A percentile compares a stretch with the other conserved stretches of the same genome.
Evolutionary conservation across 1,140 invertebrate genomes (phyloP).

Genomic region (Drosophila lowei): DNA sequence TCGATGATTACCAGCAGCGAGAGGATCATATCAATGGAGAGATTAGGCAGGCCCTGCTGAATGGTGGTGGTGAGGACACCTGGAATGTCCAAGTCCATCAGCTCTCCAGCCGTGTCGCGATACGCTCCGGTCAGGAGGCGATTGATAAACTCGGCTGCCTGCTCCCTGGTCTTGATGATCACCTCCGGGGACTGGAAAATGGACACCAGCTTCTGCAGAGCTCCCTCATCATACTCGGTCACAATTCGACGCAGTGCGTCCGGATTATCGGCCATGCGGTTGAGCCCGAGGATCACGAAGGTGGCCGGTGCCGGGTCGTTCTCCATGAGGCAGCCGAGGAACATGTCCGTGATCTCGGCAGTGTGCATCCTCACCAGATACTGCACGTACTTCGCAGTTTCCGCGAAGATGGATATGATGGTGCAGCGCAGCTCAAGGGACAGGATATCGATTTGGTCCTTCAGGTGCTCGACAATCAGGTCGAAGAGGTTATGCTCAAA

Average conservation of each 20-base stretch:
- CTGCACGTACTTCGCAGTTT: constrained; percentile 61
- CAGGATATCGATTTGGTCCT: constrained; percentile 25
- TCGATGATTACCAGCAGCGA: constrained; percentile 66
- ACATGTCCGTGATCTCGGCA: constrained; percentile 55
- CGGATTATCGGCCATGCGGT: constrained; percentile 54
- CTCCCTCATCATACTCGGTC: constrained; percentile 44
- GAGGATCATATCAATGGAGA: constrained; percentile 69
- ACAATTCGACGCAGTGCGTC: constrained; percentile 53
- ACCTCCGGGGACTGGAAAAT: constrained; percentile 41
- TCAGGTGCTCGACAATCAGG: constrained; percentile 51
- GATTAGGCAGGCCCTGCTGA: constrained; percentile 40
- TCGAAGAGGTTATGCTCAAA: constrained; percentile 79
- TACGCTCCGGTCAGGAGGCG: constrained; percentile 57
- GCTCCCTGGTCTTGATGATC: constrained; percentile 66
- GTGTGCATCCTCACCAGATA: constrained; percentile 55
- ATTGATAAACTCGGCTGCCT: constrained; percentile 54
- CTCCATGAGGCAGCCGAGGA: constrained; percentile 60
- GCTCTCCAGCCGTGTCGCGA: constrained; percentile 32
- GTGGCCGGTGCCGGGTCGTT: constrained; percentile 52
- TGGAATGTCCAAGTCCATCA: constrained; percentile 42
- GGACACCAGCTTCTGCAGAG: constrained; percentile 40
- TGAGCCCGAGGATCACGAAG: constrained; percentile 58
- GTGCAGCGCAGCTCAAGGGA: constrained; percentile 46
- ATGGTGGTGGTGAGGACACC: constrained; percentile 35
- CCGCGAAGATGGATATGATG: constrained; percentile 68